Evolutionary conservation across 2,888 invertebrate species (phyloP), one percentile per base, ranked within the genome.

Genomic region (Nysson spinosus): DNA sequence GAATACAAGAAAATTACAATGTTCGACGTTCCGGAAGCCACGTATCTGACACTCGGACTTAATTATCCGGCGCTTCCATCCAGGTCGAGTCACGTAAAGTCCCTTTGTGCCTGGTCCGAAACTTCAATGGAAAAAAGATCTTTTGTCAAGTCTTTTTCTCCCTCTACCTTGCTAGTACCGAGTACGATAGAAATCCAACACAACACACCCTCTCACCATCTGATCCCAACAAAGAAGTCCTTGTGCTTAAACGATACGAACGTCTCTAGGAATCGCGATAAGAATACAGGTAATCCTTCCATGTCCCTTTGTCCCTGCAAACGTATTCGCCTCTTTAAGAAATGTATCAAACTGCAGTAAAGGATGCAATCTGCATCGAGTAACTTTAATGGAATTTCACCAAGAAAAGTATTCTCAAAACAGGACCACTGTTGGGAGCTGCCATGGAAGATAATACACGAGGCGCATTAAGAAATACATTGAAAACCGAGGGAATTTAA

Each of bases 1-100:
- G 52, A 50, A 40, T 50, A 26, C 32, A 26, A 24, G 32, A 17
- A 22, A 39, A n/a, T n/a, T 22, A 28, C 34, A 44, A 32, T 34
- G 37, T 52, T 72, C 40, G 49, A n/a, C 55, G 24, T 50, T 28
- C 20, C 61, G 69, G 32, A 34, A 42, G 37, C 12, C 22, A 14
- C 30, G 47, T 39, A 39, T 52, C 52, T 52, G 28, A 26, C 37
- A 47, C 34, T 50, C 51, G 49, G 51, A 60, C 57, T 58, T 73
- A 73, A 73, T 73, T 74, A 70, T 74, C 67, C 74, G 63, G 47
- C 39, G 60, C 52, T 54, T 39, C 26, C 54, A 49, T 73, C 35
- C 54, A 50, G 50, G 35, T 37, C 32, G 54, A 51, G 54, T 57
- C 19, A 11, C 35, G 46, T 32, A 46, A 47, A 20, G 47, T 37